Evolutionary conservation across 2,113 vertebrate genomes (phyloP), one percentile per base, ranked within the genome.

Genomic region (Hystrix cristata): DNA sequence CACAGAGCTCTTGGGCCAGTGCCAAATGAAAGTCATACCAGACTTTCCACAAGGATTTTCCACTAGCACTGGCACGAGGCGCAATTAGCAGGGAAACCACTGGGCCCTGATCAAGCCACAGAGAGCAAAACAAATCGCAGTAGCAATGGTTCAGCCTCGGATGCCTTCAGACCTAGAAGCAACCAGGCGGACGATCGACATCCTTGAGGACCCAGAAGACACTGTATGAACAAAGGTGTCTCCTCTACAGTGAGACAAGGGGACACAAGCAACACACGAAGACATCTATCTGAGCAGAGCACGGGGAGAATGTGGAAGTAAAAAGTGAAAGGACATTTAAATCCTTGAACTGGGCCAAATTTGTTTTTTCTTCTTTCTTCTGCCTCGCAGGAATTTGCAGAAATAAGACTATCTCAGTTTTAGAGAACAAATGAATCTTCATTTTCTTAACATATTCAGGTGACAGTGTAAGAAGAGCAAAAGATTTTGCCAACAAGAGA

Each of bases 371-470:
- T 88, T 55, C 21, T 78, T 93, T 78, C n/a, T 65, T 59, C 59
- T 82, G 9, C 31, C 59, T 93, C 74, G 43, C 5, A 93, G 16
- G n/a, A 85, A 96, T 55, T 90, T 76, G 7, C 67, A 89, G 31
- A 82, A 91, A 90, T 38, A n/a, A 64, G 18, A 79, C n/a, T 72
- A 72, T 38, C 87, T 93, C 25, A 7, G 3, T 88, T 94, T 88
- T 67, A 51, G 74, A 89, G 16, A 91, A 76, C 23, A 65, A 80
- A 51, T 69, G n/a, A 85, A 57, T 95, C 90, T 86, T 55, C 4
- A 53, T 67, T 85, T 86, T 83, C 91, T 93, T 87, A 86, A 80
- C 16, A 78, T 19, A 67, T 78, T 82, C 78, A 96, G 93, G 48
- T 65, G 53, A 46, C 14, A 91, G 18, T 59, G 9, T 16, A 72